Base-by-base conservation (phyloP, 2,797 vertebrate genomes). In the Xiphorhynchus erythropygius region DNA sequence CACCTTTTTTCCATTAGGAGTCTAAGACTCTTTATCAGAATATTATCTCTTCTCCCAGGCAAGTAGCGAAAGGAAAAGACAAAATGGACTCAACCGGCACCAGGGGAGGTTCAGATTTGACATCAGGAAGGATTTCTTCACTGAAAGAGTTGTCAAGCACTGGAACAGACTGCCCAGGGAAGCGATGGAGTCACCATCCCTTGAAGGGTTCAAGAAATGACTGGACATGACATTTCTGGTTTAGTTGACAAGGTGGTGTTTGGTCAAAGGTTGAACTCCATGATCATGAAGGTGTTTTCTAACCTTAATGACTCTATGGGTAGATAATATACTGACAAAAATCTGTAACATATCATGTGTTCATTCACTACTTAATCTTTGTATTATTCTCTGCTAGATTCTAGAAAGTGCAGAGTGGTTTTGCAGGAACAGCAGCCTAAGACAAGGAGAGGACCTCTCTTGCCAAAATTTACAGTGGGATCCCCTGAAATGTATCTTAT, bases 291-390 rank as follows among this genome's bases (percentile, higher is more conserved):
- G 39, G 15, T 47, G 41, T 68, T 55, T 42, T 27, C 33, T 41
- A 82, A 1, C 15, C 55, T 55, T 19, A 27, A 13, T 32, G 41
- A 23, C 47, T 53, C 62, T 32, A 18, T 10, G 10, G 16, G 35
- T 41, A 56, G 27, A 55, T 10, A 78, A 79, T 7, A 44, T 15
- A 41, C 13, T 41, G 59, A 47, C 46, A 87, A 60, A 84, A 89
- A 46, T 5, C 13, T 17, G 28, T 16, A 65, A 35, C 14, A 10
- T 24, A 55, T 27, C 27, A 49, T 19, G 30, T 0, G 0, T 11
- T 56, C 53, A 82, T 14, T 37, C 35, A 27, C 30, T 71, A 9
- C 9, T 56, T 49, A 55, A 18, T 9, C 47, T 79, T 65, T 2
- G 0, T 49, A 64, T 62, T 73, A 55, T 23, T 53, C 37, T 55